Evolutionary conservation across 1,140 invertebrate species (phyloP).

Genomic region (Sycophila sp.): DNA sequence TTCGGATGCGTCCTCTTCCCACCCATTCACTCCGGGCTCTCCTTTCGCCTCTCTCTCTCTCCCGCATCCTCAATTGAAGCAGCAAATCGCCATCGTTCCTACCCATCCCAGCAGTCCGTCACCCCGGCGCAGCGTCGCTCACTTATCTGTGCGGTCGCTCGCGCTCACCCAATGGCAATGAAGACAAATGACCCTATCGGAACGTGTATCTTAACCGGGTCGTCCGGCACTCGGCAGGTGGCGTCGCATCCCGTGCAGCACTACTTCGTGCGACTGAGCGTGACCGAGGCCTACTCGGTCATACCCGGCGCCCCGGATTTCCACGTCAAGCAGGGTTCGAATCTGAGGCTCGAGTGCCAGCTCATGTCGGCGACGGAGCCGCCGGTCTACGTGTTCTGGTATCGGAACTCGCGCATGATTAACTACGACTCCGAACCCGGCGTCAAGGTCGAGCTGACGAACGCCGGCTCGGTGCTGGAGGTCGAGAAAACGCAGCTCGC

Average conservation of each 20-base stretch:
- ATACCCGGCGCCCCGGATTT: conserved; percentile 81
- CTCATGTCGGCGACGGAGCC: conserved; percentile 77
- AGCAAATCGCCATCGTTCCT: neutral
- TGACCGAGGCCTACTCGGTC: conserved; percentile 77
- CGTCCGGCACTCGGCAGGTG: conserved; percentile 44
- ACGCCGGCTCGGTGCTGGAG: conserved; percentile 68
- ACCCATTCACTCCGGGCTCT: too few species aligned
- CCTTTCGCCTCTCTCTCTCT: neutral
- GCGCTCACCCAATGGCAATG: neutral
- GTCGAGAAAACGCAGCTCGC: conserved; percentile 68
- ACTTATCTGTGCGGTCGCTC: too few species aligned
- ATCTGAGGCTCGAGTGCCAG: conserved; percentile 76
- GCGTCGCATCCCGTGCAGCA: conserved; percentile 60
- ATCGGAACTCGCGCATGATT: conserved; percentile 78
- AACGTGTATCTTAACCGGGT: neutral
- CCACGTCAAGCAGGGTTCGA: conserved; percentile 79
- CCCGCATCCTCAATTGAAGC: neutral
- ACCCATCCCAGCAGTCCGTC: neutral
- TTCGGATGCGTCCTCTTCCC: neutral
- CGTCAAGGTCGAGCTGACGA: conserved; percentile 61
- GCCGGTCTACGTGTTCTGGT: conserved; percentile 85
- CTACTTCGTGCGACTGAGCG: conserved; percentile 55
- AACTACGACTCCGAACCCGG: conserved; percentile 75
- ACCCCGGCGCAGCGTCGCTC: neutral
- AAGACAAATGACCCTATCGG: neutral